Conservation (phyloP, 2,888 invertebrate genomes). For the Sabatieria punctata region DNA sequence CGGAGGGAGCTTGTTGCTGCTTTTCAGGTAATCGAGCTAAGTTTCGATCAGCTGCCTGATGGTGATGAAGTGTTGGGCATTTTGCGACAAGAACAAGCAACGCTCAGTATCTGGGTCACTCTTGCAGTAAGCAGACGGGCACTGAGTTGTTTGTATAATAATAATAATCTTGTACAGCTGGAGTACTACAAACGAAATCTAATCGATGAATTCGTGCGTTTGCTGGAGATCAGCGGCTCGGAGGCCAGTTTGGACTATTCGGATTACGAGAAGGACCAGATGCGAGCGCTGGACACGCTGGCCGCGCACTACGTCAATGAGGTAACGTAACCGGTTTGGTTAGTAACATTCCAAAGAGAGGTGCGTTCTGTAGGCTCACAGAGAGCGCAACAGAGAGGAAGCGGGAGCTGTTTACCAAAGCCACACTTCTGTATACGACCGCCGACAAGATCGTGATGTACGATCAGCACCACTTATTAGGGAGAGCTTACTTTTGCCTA, state of each 20-base stretch:
- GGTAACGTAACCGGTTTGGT: conserved; percentile 14
- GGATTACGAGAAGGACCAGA: conserved; percentile 86
- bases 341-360: neutral
- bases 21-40: conserved; percentile 83
- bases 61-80: conserved; percentile 89
- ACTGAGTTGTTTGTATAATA: no score
- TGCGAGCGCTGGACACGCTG: conserved; percentile 89
- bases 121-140: conserved; percentile 89
- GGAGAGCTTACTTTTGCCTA: conserved; percentile 90
- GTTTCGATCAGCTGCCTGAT: conserved; percentile 80
- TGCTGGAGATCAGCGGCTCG: conserved; percentile 67
- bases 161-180: no score
- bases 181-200: conserved; percentile 90
- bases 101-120: conserved; percentile 82
- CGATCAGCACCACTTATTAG: conserved; percentile 93
- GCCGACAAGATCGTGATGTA: conserved; percentile 99
- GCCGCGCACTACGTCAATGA: conserved; percentile 89
- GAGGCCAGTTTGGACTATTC: conserved; percentile 66
- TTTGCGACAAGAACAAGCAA: conserved; percentile 76
- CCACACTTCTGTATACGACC: conserved; percentile 87
- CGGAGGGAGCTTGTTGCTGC: no score
- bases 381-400: no score
- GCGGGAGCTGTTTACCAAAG: conserved; percentile 79
- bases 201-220: conserved; percentile 78
- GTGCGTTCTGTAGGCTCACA: no score